phyloP scores from a whole-genome alignment of 2,797 vertebrate species.

The Ambastaia sidthimunki region DNA sequence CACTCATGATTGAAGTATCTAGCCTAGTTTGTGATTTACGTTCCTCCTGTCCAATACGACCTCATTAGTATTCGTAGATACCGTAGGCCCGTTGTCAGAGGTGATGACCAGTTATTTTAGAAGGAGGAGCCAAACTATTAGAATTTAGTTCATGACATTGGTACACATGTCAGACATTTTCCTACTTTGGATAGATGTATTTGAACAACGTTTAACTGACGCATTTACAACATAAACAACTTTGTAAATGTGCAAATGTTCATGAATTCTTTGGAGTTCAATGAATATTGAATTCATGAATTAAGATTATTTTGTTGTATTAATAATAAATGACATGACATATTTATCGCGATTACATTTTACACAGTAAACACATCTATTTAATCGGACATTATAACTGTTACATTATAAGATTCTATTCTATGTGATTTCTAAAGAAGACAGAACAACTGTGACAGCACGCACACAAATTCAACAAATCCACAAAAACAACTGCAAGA shows the following conservation, averaged over 20 bases:
- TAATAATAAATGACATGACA: neutral
- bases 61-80: neutral
- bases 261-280: neutral
- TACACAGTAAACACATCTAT: too few species aligned
- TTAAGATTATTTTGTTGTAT: neutral
- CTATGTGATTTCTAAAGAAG: too few species aligned
- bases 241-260: neutral
- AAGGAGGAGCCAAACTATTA: neutral
- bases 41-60: neutral
- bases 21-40: neutral
- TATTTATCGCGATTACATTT: too few species aligned
- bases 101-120: too few species aligned
- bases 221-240: neutral
- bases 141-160: neutral
- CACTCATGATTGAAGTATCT: conserved; percentile 12
- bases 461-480: too few species aligned
- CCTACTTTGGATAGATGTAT: neutral
- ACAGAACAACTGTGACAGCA: too few species aligned
- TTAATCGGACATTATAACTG: too few species aligned
- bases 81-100: neutral
- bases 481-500: too few species aligned
- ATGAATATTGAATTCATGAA: neutral
- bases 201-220: neutral
- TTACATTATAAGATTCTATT: too few species aligned
- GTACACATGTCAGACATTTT: neutral